phyloP scores from a whole-genome alignment of 2,113 vertebrate species.

The Girardinichthys multiradiatus region DNA sequence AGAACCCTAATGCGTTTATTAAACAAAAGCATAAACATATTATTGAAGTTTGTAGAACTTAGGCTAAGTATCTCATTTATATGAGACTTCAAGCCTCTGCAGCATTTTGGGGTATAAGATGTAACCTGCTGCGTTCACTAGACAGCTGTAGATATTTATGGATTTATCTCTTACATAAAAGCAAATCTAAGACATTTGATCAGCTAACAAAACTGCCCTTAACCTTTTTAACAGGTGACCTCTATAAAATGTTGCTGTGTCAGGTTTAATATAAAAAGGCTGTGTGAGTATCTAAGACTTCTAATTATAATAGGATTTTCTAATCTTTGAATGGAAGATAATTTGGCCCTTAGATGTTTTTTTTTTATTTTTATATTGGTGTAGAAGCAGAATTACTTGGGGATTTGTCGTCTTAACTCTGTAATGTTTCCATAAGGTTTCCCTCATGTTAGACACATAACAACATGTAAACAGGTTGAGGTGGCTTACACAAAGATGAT shows the following conservation, averaged over 20 bases:
- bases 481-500: conserved; percentile 80
- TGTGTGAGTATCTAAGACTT: background rate
- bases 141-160: conserved; percentile 5
- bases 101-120: background rate
- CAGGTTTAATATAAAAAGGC: background rate
- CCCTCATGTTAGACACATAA: background rate
- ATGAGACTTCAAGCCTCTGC: background rate
- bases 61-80: background rate
- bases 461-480: conserved; percentile 52
- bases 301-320: background rate
- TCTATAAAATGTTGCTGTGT: background rate
- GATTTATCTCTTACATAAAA: conserved; percentile 15
- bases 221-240: background rate
- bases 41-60: background rate
- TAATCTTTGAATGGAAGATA: background rate
- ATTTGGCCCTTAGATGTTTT: background rate
- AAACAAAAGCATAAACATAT: background rate
- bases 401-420: background rate
- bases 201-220: conserved; percentile 12
- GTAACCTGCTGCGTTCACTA: background rate
- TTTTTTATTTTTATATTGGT: background rate
- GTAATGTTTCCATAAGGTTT: background rate
- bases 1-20: background rate
- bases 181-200: conserved; percentile 9
- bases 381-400: background rate